These are phyloP conservation scores for Thera obeliscata DNA, from an alignment of 2,888 invertebrate species.

Conservation along the genomic window DNA sequence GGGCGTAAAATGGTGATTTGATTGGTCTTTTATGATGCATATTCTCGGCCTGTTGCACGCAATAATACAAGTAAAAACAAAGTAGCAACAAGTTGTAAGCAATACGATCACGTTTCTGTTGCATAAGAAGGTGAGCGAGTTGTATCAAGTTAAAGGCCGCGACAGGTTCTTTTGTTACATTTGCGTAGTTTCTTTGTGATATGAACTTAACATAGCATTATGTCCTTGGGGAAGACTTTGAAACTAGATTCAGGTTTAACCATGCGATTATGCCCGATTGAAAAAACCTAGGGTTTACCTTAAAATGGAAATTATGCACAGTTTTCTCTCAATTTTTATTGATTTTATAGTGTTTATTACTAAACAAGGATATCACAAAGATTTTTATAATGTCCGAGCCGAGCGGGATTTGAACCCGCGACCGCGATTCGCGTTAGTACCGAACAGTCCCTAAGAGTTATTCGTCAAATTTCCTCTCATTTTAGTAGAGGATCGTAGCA, in stretches of 20 bases:
- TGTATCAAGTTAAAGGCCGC: conserved; percentile 35
- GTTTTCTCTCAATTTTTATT: no score
- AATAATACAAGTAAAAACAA: conserved; percentile 29
- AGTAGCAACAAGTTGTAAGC: conserved; percentile 23
- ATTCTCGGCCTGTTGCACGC: conserved; percentile 27
- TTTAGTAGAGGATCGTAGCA: no score
- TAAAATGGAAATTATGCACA: no score
- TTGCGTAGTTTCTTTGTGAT: conserved; percentile 17
- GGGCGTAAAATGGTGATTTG: conserved; percentile 7
- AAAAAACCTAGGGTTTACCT: neutral
- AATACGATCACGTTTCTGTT: conserved; percentile 34
- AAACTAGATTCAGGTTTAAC: conserved; percentile 1
- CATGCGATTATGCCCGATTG: neutral
- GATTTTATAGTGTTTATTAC: no score
- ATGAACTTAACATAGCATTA: conserved; percentile 3
- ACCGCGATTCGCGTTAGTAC: no score
- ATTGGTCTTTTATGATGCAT: conserved; percentile 18
- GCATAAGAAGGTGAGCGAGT: conserved; percentile 39
- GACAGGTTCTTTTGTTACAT: conserved; percentile 19
- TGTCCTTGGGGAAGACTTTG: conserved; percentile 16
- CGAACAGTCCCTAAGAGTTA: no score
- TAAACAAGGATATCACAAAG: no score
- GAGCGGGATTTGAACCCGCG: no score
- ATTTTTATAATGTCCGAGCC: no score
- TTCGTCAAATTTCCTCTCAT: no score